These are phyloP conservation scores for Macrochelys suwanniensis DNA, from an alignment of 2,797 vertebrate species.

Conservation along the genomic window DNA sequence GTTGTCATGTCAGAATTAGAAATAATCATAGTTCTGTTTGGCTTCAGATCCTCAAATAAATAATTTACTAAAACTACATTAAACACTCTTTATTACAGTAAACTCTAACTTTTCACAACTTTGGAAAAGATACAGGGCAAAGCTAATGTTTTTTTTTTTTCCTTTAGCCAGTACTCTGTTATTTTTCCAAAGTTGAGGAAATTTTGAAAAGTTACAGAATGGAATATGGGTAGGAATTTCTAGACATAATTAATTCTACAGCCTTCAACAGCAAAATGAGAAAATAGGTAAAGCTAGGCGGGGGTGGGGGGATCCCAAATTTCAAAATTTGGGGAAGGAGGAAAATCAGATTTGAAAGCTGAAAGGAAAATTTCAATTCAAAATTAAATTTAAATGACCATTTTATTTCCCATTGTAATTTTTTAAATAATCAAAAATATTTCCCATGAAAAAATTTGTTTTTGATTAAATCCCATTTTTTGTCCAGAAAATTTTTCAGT, in stretches of 20 bases:
- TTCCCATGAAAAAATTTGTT: background rate
- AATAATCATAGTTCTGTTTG: background rate
- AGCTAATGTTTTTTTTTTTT: background rate
- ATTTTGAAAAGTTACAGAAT: background rate
- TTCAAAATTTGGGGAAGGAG: background rate
- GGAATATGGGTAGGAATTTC: background rate
- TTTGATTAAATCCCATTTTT: background rate
- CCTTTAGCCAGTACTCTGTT: background rate
- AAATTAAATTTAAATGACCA: background rate
- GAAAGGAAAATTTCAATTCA: background rate
- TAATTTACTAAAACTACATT: background rate
- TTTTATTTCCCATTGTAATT: background rate
- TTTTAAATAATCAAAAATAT: background rate
- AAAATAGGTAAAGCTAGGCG: background rate
- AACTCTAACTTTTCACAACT: background rate
- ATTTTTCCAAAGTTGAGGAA: background rate
- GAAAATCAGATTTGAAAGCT: background rate
- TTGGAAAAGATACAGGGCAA: background rate
- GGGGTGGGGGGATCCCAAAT: background rate
- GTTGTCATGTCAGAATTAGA: background rate
- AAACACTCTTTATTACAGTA: background rate
- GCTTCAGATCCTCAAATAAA: background rate
- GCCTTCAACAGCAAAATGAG: background rate
- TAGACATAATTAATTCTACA: background rate
- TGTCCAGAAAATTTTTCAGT: background rate